Base-by-base conservation (phyloP, 2,797 vertebrate genomes). In the Garrulus glandarius region DNA sequence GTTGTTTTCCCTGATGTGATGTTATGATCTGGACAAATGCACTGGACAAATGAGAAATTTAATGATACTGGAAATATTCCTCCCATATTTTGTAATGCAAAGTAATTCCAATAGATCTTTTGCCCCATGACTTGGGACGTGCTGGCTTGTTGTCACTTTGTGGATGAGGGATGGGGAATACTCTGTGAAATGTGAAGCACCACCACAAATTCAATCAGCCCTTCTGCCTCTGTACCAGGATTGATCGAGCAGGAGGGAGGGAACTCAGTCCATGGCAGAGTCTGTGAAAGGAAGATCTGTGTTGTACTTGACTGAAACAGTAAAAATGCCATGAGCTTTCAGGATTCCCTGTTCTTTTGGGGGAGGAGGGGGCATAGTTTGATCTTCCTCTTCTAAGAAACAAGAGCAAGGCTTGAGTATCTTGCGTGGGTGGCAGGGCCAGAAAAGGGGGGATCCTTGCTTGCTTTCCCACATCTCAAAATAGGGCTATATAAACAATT, bases 1-100 rank as follows among this genome's bases (percentile, higher is more conserved):
- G 23, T 61, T 75, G 23, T 76, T 84, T 72, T 46, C 18, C 27
- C 18, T 63, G 37, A 59, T 82, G 55, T 64, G 72, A 93, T 84
- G 85, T 91, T 82, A 32, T 14, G 67, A 78, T 91, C 75, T 76
- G 64, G 91, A 89, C 90, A 94, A 91, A 87, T 43, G 29, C 76
- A 49, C 27, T 47, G 61, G 79, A 61, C 74, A 95, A 96, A 97
- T 85, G 92, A 96, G 86, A 85, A 96, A 96, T 96, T 76, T 97
- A 95, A 95, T 83, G 57, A 43, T 80, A 85, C 53, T 68, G 87
- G 96, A 95, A 95, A 69, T 70, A 74, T 95, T 92, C 92, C 78
- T 89, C 26, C 53, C 18, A 39, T 87, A 32, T 76, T 94, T 60
- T 46, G 34, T 92, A 75, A 94, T 53, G 52, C 64, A 55, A 46